Conservation (phyloP, 1,140 invertebrate species). For the Euura lappo region DNA sequence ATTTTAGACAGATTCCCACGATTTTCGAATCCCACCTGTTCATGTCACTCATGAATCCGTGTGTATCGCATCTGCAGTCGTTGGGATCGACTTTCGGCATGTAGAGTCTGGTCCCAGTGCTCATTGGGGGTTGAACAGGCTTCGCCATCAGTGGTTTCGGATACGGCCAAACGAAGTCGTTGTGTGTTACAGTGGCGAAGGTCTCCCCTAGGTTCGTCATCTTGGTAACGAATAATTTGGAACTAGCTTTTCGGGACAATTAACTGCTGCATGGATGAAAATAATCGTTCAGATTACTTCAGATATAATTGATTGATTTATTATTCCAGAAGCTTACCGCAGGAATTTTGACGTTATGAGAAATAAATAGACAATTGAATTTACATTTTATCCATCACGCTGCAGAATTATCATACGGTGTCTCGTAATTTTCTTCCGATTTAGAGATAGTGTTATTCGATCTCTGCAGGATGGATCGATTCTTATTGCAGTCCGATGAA, state of each 20-base stretch:
- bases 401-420: too few species aligned
- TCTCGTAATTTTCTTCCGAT: too few species aligned
- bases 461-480: too few species aligned
- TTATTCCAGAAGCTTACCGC: too few species aligned
- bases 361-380: too few species aligned
- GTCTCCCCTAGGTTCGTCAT: conserved; percentile 36
- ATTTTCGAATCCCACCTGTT: conserved; percentile 25
- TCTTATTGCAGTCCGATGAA: too few species aligned
- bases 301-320: too few species aligned
- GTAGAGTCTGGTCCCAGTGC: conserved; percentile 45
- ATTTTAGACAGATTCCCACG: conserved; percentile 54
- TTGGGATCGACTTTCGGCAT: conserved; percentile 25
- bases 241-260: neutral
- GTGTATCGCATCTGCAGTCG: conserved; percentile 35
- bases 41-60: conserved; percentile 28
- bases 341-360: too few species aligned
- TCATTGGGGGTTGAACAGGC: conserved; percentile 31
- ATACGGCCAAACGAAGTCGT: conserved; percentile 65
- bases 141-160: conserved; percentile 60
- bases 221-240: conserved; percentile 10
- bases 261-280: too few species aligned
- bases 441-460: too few species aligned
- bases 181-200: conserved; percentile 57
- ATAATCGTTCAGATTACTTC: too few species aligned
- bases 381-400: too few species aligned